Conservation (phyloP, 2,888 invertebrate genomes). For the Galeopsomyia nigrocyanea region DNA sequence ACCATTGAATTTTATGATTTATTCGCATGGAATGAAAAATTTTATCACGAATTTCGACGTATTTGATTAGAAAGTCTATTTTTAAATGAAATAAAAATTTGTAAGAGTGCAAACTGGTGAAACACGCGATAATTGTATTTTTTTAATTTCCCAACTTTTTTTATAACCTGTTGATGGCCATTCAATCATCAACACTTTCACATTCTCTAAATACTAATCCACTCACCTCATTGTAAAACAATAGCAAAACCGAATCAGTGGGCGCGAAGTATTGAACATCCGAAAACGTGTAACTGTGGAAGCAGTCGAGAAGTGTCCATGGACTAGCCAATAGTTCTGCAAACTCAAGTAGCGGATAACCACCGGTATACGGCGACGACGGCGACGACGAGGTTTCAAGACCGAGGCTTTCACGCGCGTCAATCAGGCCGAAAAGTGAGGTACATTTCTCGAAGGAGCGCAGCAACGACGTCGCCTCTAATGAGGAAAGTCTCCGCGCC, state of each 20-base stretch:
- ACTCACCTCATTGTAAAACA: slow-evolving; percentile 51
- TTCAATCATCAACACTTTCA: background rate
- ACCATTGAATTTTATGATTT: too few relatives aligned
- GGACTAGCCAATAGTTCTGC: background rate
- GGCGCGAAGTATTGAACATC: slow-evolving; percentile 53
- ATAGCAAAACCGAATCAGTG: slow-evolving; percentile 59
- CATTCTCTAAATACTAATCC: too few relatives aligned
- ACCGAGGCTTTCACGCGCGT: slow-evolving; percentile 49
- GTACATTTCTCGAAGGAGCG: slow-evolving; percentile 48
- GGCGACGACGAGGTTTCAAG: background rate
- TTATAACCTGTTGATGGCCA: background rate
- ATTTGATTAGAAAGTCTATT: too few relatives aligned
- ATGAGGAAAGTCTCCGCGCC: slow-evolving; percentile 15
- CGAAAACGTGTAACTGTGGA: slow-evolving; percentile 36
- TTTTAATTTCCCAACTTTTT: background rate
- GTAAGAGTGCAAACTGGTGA: too few relatives aligned
- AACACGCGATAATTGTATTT: background rate
- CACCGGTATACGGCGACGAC: too few relatives aligned
- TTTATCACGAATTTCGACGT: too few relatives aligned
- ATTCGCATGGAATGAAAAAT: too few relatives aligned
- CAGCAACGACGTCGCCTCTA: slow-evolving; percentile 3
- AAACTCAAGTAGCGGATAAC: too few relatives aligned
- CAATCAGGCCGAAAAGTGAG: slow-evolving; percentile 52
- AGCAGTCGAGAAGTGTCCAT: slow-evolving; percentile 49
- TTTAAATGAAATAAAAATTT: too few relatives aligned